Conservation (phyloP, 2,888 invertebrate genomes). For the Ophioninae sp. region DNA sequence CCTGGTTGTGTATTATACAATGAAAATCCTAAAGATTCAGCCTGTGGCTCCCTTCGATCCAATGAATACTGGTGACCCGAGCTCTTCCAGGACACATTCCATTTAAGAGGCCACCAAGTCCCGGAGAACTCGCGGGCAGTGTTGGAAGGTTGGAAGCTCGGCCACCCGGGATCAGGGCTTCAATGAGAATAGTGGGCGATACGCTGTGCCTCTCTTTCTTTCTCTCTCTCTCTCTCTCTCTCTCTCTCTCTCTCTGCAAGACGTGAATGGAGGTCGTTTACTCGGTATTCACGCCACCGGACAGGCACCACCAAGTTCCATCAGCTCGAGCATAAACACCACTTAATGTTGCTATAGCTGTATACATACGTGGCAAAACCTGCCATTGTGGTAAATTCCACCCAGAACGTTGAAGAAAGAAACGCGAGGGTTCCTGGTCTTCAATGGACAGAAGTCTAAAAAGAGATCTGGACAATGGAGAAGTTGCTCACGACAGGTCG, state of each 20-base stretch:
- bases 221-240: background rate
- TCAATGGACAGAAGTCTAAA: constrained; percentile 30
- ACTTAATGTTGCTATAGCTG: constrained; percentile 38
- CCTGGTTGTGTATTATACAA: constrained; percentile 33
- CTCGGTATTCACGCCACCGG: constrained; percentile 73
- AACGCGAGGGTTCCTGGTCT: constrained; percentile 53
- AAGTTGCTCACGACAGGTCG: constrained; percentile 63
- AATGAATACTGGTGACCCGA: constrained; percentile 27
- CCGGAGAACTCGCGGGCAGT: constrained; percentile 28
- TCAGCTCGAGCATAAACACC: constrained; percentile 35
- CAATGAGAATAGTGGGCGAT: constrained; percentile 75
- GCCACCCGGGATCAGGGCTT: constrained; percentile 62
- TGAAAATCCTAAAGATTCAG: constrained; percentile 14
- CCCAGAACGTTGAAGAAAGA: constrained; percentile 65
- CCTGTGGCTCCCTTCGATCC: constrained; percentile 1
- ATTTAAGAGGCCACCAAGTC: constrained; percentile 32
- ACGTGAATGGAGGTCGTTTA: constrained; percentile 78
- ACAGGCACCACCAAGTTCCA: constrained; percentile 25
- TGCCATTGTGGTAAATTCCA: constrained; percentile 71
- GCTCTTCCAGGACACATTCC: constrained; percentile 24
- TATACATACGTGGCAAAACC: constrained; percentile 67
- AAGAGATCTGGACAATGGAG: constrained; percentile 41
- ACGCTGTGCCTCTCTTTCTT: constrained; percentile 28
- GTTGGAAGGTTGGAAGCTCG: constrained; percentile 24
- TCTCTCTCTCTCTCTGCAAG: constrained; percentile 36